Conservation (phyloP, 2,113 vertebrate genomes). For the Oenanthe oenanthe region DNA sequence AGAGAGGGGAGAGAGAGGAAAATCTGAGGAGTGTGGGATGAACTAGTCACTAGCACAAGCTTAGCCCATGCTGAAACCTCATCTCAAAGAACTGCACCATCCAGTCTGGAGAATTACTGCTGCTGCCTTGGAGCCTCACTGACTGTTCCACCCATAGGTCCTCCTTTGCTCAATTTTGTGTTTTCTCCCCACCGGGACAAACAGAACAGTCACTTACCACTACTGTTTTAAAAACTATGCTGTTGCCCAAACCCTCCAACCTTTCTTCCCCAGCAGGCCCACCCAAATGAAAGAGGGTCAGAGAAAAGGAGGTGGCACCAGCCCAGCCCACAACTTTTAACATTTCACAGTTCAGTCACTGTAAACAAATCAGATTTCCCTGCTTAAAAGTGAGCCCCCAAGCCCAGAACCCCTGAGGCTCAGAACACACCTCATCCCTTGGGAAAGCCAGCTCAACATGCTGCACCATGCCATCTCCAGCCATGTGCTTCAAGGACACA, state of each 20-base stretch:
- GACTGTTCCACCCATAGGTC: neutral
- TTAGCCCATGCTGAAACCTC: neutral
- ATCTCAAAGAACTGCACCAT: neutral
- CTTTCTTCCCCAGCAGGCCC: neutral
- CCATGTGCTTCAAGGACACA: neutral
- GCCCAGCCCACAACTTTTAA: neutral
- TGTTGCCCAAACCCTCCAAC: neutral
- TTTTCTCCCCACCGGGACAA: neutral
- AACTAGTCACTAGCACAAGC: neutral
- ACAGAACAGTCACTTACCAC: neutral
- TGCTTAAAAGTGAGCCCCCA: neutral
- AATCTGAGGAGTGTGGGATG: neutral
- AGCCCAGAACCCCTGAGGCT: neutral
- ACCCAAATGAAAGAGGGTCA: neutral
- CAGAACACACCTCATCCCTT: neutral
- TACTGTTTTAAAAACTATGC: neutral
- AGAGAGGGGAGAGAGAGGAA: neutral
- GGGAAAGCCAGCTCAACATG: neutral
- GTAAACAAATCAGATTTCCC: neutral
- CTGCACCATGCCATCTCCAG: neutral
- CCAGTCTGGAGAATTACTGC: neutral
- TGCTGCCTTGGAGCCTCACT: neutral
- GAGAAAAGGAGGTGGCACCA: neutral
- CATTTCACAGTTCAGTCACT: neutral
- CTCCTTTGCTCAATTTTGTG: neutral